Conservation (phyloP, 2,113 vertebrate species). For the Brienomyrus longianalis region DNA sequence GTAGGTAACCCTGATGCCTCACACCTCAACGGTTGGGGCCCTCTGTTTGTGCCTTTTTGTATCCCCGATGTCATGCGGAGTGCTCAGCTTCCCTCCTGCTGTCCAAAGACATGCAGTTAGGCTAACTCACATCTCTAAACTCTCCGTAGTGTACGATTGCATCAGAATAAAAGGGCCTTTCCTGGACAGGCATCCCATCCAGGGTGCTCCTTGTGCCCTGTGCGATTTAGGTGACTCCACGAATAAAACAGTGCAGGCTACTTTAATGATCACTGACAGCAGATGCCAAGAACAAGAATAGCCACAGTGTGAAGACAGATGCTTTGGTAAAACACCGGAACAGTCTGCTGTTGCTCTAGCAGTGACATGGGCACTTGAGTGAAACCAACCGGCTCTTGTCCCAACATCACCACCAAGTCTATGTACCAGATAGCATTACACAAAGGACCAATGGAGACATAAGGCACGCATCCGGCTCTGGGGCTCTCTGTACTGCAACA, state of each 20-base stretch:
- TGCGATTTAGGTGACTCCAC: neutral
- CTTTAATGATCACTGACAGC: neutral
- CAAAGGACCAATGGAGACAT: neutral
- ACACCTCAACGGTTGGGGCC: neutral
- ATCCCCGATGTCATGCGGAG: neutral
- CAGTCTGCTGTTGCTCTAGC: neutral
- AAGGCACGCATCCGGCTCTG: neutral
- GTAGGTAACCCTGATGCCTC: neutral
- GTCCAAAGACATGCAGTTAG: neutral
- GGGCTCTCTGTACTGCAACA: neutral
- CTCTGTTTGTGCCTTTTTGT: neutral
- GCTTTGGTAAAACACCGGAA: neutral
- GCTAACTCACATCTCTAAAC: neutral
- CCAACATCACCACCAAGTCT: neutral
- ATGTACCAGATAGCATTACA: neutral
- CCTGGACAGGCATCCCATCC: neutral
- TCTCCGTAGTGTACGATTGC: neutral
- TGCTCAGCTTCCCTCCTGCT: neutral
- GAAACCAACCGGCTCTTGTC: neutral
- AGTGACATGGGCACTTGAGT: neutral
- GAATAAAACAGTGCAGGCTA: neutral
- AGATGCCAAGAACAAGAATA: neutral
- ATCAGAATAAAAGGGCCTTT: neutral
- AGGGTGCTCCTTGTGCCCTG: neutral
- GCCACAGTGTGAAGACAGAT: neutral